A percentile compares a stretch with the other conserved stretches of the same genome.
Conservation (phyloP, 2,888 invertebrate species). For the Trypoxylon attenuatum region DNA sequence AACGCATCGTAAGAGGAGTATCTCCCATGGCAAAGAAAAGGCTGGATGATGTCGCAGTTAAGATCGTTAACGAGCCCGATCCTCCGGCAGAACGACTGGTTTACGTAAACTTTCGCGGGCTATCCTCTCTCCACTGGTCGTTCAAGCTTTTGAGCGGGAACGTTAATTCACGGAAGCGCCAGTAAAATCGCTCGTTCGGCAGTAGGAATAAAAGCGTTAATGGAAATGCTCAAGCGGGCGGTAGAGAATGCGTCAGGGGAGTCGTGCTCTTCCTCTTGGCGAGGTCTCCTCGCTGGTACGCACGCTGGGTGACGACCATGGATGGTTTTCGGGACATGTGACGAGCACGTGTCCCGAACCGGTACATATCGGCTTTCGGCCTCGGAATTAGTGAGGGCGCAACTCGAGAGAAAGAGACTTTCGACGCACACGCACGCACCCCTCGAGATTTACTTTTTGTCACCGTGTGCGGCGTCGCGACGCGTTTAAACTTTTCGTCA, state of each 20-base stretch:
- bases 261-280: constrained; percentile 33
- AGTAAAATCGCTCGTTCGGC: constrained; percentile 63
- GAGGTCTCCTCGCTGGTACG: constrained; percentile 20
- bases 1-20: too few species aligned
- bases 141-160: constrained; percentile 47
- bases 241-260: constrained; percentile 49
- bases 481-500: constrained; percentile 57
- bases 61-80: neutral
- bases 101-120: constrained; percentile 41
- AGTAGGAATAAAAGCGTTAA: constrained; percentile 65
- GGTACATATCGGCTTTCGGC: constrained; percentile 58
- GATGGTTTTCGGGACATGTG: constrained; percentile 65
- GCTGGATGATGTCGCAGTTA: neutral
- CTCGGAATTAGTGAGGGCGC: constrained; percentile 51
- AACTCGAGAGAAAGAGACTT: constrained; percentile 4
- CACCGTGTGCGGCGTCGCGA: constrained; percentile 60
- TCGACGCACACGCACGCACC: constrained; percentile 17
- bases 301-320: constrained; percentile 38
- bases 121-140: constrained; percentile 36
- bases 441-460: constrained; percentile 54
- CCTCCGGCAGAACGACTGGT: constrained; percentile 1
- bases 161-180: constrained; percentile 58
- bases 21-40: neutral
- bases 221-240: constrained; percentile 57
- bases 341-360: constrained; percentile 71